Evolutionary conservation across 2,797 vertebrate genomes (phyloP).

Genomic region (Streptopelia turtur): DNA sequence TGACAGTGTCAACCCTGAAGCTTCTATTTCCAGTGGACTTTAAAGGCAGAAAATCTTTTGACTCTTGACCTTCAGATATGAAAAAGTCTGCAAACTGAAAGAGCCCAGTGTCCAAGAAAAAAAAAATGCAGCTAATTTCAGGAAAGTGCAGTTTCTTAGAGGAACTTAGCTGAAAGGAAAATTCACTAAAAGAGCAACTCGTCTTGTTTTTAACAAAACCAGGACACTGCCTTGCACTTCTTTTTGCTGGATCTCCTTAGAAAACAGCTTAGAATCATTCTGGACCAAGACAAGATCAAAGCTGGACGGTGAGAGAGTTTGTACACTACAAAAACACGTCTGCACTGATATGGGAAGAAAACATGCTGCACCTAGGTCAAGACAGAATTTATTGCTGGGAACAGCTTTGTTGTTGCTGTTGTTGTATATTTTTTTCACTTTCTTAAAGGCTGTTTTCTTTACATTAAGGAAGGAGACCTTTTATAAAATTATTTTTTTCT

Average conservation of each 20-base stretch:
- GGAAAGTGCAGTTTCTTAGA: no score
- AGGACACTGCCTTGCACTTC: neutral
- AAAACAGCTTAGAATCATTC: neutral
- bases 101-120: neutral
- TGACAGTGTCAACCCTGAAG: neutral
- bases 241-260: neutral
- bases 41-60: neutral
- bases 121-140: no score
- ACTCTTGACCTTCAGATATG: neutral
- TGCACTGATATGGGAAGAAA: neutral
- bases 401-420: neutral
- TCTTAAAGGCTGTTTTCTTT: neutral
- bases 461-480: neutral
- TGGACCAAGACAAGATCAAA: neutral
- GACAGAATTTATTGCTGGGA: neutral
- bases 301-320: neutral
- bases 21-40: neutral
- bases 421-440: neutral
- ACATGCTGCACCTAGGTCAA: neutral
- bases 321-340: neutral
- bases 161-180: no score
- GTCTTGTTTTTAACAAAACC: no score
- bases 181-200: no score
- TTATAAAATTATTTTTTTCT: neutral
- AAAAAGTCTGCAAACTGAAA: neutral